A percentile compares a stretch with the other conserved stretches of the same genome.
phyloP scores from a whole-genome alignment of 2,797 vertebrate genomes.

The Phataginus tricuspis region DNA sequence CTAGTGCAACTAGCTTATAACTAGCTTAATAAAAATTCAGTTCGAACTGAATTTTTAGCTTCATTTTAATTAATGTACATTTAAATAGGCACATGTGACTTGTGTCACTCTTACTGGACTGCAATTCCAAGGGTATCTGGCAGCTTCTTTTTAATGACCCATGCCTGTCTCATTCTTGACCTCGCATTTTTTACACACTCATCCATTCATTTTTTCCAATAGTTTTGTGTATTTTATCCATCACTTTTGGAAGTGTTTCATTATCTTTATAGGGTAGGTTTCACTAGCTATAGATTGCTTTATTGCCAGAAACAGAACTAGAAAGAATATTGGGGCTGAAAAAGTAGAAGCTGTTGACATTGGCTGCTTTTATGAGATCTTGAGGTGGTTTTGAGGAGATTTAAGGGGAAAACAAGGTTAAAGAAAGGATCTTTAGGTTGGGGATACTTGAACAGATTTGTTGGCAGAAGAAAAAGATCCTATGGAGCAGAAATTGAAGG shows the following conservation, averaged over 20 bases:
- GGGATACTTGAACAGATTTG: not conserved
- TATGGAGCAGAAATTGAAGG: not conserved
- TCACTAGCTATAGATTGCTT: not conserved
- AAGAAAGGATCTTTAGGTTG: not conserved
- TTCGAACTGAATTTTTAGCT: slow-evolving; percentile 10
- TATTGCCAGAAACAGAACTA: not conserved
- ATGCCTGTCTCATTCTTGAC: not conserved
- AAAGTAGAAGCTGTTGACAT: not conserved
- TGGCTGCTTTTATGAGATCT: slow-evolving; percentile 6
- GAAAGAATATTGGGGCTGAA: not conserved
- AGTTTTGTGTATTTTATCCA: not conserved
- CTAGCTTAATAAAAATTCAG: not conserved
- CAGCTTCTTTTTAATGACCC: not conserved
- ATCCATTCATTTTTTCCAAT: not conserved
- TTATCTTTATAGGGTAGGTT: not conserved
- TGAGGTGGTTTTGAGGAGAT: not conserved
- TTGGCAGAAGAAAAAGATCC: not conserved
- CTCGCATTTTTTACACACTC: not conserved
- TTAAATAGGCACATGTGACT: not conserved
- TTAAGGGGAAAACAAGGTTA: not conserved
- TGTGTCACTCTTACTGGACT: not conserved
- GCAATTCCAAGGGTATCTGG: not conserved
- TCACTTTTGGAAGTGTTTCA: not conserved
- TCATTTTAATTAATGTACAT: slow-evolving; percentile 29
- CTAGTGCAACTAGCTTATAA: not conserved